Evolutionary conservation across 2,113 vertebrate genomes (phyloP), one percentile per base, ranked within the genome.

Genomic region (Mus pahari): DNA sequence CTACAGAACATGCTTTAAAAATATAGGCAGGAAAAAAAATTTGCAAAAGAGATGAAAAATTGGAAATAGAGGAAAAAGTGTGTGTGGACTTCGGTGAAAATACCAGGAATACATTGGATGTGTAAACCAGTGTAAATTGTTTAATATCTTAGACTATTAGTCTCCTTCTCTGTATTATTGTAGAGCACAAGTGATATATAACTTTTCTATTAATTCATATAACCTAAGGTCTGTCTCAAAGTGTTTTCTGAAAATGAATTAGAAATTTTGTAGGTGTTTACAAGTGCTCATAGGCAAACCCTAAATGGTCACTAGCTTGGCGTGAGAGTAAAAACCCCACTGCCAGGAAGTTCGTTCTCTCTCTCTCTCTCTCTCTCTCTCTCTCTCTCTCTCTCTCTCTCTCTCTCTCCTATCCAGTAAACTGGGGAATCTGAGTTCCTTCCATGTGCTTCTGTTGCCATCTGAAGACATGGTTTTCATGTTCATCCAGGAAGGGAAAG

Each of bases 191-290:
- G 87, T 20, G 17, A 71, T 79, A 60, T 7, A 60, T 13, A 42
- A 45, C 58, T 39, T 39, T 50, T 53, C 20, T 48, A 28, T 42
- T 75, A 79, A 90, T 68, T 13, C 20, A 12, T 19, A 75, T 86
- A 91, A n/a, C n/a, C 39, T 2, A 26, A 68, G 48, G 55, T 6
- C 22, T 39, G 53, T 36, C 39, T 64, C 4, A 78, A 11, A 9
- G 71, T 70, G 20, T 81, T 92, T 93, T 91, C 79, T 83, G 48
- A 58, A 95, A 96, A 77, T 86, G 19, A 92, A 94, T 55, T 17
- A 12, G 36, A 93, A 55, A 31, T 75, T 90, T 87, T 92, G 55
- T 70, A 24, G 81, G 48, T 74, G 71, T 31, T 24, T 66, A 66
- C 3, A 3, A 62, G 19, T 78, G 39, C 17, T 87, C 11, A 77